Conservation (phyloP, 2,113 vertebrate species). For the Scortum barcoo region DNA sequence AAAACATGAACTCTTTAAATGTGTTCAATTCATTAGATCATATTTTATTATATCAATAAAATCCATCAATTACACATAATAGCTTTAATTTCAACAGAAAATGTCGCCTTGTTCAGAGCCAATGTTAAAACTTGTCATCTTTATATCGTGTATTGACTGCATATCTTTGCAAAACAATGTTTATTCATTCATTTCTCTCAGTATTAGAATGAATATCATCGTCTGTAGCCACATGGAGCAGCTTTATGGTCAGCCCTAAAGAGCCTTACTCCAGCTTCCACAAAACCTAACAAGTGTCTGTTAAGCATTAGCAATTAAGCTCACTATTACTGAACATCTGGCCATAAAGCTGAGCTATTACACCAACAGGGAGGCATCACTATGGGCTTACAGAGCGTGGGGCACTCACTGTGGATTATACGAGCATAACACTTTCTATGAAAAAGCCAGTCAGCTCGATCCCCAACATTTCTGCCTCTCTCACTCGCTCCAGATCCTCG, state of each 20-base stretch:
- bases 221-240: slow-evolving; percentile 18
- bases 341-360: slow-evolving; percentile 51
- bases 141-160: not conserved
- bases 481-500: slow-evolving; percentile 27
- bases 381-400: slow-evolving; percentile 4
- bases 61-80: not conserved
- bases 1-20: not conserved
- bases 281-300: slow-evolving; percentile 49
- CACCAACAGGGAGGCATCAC: slow-evolving; percentile 32
- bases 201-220: slow-evolving; percentile 3
- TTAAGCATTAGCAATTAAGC: slow-evolving; percentile 62
- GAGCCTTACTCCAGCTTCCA: slow-evolving; percentile 27
- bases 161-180: not conserved
- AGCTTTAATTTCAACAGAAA: not conserved
- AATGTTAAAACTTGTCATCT: not conserved
- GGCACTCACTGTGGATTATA: slow-evolving; percentile 49
- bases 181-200: slow-evolving; percentile 5
- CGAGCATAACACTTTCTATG: slow-evolving; percentile 30
- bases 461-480: slow-evolving; percentile 29
- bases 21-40: not conserved
- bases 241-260: slow-evolving; percentile 32
- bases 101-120: not conserved
- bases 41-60: not conserved
- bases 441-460: slow-evolving; percentile 45
- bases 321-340: slow-evolving; percentile 67